Percentiles rank a stretch among this genome's conserved stretches.
These are phyloP conservation scores for Hippocampus kuda DNA, from an alignment of 2,797 vertebrate species.

Conservation along the genomic window DNA sequence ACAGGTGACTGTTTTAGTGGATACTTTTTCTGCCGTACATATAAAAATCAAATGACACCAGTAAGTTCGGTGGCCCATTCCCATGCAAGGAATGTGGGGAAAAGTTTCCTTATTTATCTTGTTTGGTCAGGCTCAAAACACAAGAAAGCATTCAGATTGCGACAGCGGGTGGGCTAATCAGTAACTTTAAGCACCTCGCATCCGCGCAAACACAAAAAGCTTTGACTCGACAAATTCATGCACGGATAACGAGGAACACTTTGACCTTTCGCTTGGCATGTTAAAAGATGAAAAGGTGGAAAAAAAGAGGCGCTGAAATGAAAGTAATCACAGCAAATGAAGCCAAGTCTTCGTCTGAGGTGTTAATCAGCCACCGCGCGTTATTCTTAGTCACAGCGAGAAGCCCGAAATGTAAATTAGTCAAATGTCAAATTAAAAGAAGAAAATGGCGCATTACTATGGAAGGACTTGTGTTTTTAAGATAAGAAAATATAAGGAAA, in stretches of 20 bases:
- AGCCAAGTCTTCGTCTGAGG: constrained; percentile 27
- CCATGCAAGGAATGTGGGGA: neutral
- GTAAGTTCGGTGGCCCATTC: neutral
- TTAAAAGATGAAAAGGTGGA: constrained; percentile 18
- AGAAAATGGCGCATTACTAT: neutral
- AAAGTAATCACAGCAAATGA: constrained; percentile 32
- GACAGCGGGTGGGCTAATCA: constrained; percentile 36
- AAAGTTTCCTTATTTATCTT: neutral
- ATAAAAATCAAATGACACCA: neutral
- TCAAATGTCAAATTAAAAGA: constrained; percentile 37
- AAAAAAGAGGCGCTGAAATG: constrained; percentile 13
- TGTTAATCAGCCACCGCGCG: constrained; percentile 54
- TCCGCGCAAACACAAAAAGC: constrained; percentile 19
- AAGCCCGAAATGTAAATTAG: constrained; percentile 41
- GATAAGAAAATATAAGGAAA: too few species aligned
- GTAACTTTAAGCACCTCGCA: constrained; percentile 29
- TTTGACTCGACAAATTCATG: constrained; percentile 29
- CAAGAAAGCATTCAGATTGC: neutral
- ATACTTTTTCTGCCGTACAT: neutral
- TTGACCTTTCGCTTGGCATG: constrained; percentile 25
- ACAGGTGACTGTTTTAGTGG: neutral
- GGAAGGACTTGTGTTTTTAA: too few species aligned
- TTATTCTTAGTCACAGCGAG: constrained; percentile 52
- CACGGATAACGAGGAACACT: neutral
- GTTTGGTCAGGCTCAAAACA: neutral